These are phyloP conservation scores for Petrocephalus zakoni DNA, from an alignment of 2,113 vertebrate genomes.

Conservation along the genomic window DNA sequence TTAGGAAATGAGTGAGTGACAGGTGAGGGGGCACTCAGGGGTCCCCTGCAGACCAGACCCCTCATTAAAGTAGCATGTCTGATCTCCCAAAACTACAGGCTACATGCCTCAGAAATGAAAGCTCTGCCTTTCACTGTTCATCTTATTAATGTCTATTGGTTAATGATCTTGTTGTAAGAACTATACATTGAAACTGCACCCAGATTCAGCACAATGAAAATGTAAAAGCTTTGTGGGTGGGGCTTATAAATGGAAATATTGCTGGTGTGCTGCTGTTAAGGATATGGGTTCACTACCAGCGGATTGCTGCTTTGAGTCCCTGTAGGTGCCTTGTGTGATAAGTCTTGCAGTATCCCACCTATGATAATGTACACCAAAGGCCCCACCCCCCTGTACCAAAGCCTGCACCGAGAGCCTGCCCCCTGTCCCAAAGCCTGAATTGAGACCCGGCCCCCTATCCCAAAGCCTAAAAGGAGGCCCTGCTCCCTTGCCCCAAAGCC, in stretches of 20 bases:
- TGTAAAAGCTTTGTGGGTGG: not conserved
- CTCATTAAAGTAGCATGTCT: constrained; percentile 36
- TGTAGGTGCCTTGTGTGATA: constrained; percentile 24
- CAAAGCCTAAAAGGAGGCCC: not conserved
- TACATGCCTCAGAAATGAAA: constrained; percentile 30
- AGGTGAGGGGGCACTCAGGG: constrained; percentile 33
- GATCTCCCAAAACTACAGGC: constrained; percentile 34
- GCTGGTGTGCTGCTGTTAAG: not conserved
- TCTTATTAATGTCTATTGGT: not conserved
- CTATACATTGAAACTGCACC: not conserved
- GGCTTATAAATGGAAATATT: not conserved
- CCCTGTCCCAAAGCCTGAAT: not conserved
- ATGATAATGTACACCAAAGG: not conserved
- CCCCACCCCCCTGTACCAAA: no score
- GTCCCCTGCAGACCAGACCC: constrained; percentile 28
- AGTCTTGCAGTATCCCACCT: no score
- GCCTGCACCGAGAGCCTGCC: not conserved
- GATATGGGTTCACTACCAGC: not conserved
- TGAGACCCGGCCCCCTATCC: not conserved
- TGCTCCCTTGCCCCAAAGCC: constrained; percentile 36
- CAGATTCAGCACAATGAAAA: not conserved
- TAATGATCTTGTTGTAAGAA: not conserved
- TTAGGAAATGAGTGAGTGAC: no score
- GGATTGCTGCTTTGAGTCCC: not conserved
- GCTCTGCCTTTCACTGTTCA: not conserved